Percentiles rank a stretch among this genome's conserved stretches.
These are phyloP conservation scores for Diarsia brunnea DNA, from an alignment of 2,888 invertebrate genomes.

Conservation along the genomic window DNA sequence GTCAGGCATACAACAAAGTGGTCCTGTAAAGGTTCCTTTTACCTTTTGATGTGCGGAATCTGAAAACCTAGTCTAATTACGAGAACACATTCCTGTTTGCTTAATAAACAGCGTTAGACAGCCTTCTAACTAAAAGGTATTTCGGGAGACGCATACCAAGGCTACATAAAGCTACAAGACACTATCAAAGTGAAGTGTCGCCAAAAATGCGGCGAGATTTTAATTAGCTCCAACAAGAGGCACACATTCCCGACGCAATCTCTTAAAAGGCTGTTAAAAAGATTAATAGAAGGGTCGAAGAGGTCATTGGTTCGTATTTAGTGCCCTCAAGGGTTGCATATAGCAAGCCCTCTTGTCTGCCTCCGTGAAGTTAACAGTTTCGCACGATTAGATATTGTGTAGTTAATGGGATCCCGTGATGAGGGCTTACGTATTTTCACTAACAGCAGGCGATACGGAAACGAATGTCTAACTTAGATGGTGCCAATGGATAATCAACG, in stretches of 20 bases:
- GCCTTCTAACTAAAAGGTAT: neutral
- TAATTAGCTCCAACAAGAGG: constrained; percentile 75
- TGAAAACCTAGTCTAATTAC: too few relatives aligned
- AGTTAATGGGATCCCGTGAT: constrained; percentile 55
- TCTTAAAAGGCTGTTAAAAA: constrained; percentile 80
- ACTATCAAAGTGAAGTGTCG: constrained; percentile 18
- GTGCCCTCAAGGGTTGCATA: constrained; percentile 79
- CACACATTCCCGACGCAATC: constrained; percentile 66
- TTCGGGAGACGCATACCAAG: neutral
- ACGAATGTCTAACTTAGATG: neutral
- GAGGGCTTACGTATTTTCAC: constrained; percentile 21
- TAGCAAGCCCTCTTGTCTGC: constrained; percentile 68
- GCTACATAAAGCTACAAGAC: neutral
- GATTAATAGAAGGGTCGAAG: constrained; percentile 83
- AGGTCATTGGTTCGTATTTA: constrained; percentile 83
- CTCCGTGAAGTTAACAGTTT: constrained; percentile 60
- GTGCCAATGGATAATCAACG: neutral
- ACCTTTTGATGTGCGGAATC: too few relatives aligned
- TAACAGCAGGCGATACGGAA: neutral
- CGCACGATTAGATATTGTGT: constrained; percentile 66
- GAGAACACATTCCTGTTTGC: neutral
- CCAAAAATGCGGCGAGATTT: constrained; percentile 64
- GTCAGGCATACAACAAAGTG: too few relatives aligned
- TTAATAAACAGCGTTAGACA: neutral
- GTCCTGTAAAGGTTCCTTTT: too few relatives aligned